A percentile compares a stretch with the other conserved stretches of the same genome.
These are phyloP conservation scores for Oryzias dopingdopingensis DNA, from an alignment of 2,797 vertebrate genomes.

Conservation along the genomic window DNA sequence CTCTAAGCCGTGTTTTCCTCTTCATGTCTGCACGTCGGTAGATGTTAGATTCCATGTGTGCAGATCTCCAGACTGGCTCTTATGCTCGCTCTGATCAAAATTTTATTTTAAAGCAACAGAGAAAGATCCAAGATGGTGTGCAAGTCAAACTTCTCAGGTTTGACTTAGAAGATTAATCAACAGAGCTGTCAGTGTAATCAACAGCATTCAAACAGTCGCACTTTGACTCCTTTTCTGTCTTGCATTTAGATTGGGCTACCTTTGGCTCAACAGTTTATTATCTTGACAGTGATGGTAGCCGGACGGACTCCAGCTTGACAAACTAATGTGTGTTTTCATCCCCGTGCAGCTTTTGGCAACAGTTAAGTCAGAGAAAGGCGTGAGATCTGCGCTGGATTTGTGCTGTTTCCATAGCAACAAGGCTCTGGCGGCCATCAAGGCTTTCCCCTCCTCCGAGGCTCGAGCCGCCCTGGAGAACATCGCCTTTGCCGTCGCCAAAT, in stretches of 20 bases:
- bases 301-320: conserved; percentile 43
- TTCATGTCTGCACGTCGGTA: neutral
- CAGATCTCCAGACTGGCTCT: neutral
- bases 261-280: conserved; percentile 30
- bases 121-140: conserved; percentile 4
- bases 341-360: conserved; percentile 85
- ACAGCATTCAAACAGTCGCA: conserved; percentile 19
- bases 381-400: conserved; percentile 93
- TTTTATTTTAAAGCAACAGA: neutral
- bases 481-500: conserved; percentile 87
- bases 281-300: conserved; percentile 31
- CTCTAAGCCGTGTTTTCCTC: conserved; percentile 15
- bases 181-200: conserved; percentile 22
- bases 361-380: conserved; percentile 91
- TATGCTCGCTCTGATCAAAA: neutral
- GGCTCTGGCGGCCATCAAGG: conserved; percentile 91
- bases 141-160: conserved; percentile 7
- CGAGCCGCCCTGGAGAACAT: conserved; percentile 97
- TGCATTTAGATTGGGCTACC: conserved; percentile 21
- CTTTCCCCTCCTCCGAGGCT: conserved; percentile 93
- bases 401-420: conserved; percentile 94
- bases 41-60: conserved; percentile 2
- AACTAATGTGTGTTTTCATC: conserved; percentile 58
- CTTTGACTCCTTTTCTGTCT: neutral
- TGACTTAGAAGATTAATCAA: conserved; percentile 14